Conservation (phyloP, 2,113 vertebrate species). For the Silurus meridionalis region DNA sequence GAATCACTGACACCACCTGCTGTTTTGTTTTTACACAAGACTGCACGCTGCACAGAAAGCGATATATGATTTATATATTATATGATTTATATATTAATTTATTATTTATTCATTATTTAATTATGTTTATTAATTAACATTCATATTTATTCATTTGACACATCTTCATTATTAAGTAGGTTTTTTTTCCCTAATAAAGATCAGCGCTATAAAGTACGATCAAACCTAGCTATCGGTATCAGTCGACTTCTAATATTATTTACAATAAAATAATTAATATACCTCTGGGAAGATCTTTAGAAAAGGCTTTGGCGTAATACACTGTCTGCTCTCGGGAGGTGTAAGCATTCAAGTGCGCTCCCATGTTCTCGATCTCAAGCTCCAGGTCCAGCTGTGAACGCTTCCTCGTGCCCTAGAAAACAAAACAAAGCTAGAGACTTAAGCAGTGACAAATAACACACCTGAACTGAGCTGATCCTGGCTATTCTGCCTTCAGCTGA, state of each 20-base stretch:
- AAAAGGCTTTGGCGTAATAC: conserved; percentile 97
- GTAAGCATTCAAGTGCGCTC: conserved; percentile 94
- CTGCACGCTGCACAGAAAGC: too few relatives aligned
- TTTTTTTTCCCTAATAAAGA: too few relatives aligned
- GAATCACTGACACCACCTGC: too few relatives aligned
- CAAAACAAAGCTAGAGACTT: background rate
- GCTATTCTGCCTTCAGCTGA: background rate
- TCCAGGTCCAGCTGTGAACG: conserved; percentile 95
- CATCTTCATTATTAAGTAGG: too few relatives aligned
- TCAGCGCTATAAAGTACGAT: too few relatives aligned
- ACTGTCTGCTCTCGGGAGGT: conserved; percentile 97
- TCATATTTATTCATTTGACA: too few relatives aligned
- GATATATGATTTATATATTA: too few relatives aligned
- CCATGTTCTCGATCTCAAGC: conserved; percentile 99
- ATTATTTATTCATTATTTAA: too few relatives aligned
- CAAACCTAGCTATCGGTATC: too few relatives aligned
- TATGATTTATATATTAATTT: too few relatives aligned
- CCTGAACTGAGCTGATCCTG: background rate
- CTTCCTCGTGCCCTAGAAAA: conserved; percentile 88
- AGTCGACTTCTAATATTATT: background rate
- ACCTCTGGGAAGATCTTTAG: conserved; percentile 95
- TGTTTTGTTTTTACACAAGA: too few relatives aligned
- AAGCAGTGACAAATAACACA: background rate
- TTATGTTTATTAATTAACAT: too few relatives aligned
- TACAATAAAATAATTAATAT: conserved; percentile 19